Conservation (phyloP, 1,140 invertebrate species). For the Cydia fagiglandana region DNA sequence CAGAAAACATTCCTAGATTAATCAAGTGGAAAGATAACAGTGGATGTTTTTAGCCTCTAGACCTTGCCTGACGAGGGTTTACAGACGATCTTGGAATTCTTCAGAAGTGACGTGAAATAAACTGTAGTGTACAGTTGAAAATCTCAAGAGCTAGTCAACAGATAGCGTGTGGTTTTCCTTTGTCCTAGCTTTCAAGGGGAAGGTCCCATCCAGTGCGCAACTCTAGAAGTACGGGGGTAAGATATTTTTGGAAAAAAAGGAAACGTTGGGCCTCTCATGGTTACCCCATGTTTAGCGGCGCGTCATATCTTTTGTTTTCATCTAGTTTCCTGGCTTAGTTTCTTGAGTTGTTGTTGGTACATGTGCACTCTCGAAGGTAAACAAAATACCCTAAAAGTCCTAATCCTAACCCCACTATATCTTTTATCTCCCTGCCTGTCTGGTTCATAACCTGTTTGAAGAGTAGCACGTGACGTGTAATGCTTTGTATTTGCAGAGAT, state of each 20-base stretch:
- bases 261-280: too few species aligned
- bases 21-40: background rate
- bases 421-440: background rate
- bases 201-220: too few species aligned
- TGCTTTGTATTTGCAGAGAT: background rate
- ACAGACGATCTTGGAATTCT: conserved; percentile 3
- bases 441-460: background rate
- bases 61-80: background rate
- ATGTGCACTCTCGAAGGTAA: background rate
- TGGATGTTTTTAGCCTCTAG: background rate
- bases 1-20: background rate
- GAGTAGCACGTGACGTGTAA: background rate
- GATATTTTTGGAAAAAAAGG: too few species aligned
- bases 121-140: background rate
- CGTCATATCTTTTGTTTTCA: too few species aligned
- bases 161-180: conserved; percentile 3
- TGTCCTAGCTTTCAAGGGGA: too few species aligned
- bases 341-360: background rate
- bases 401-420: background rate
- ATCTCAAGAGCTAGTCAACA: background rate
- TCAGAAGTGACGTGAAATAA: background rate
- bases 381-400: background rate
- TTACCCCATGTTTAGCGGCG: too few species aligned
- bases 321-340: too few species aligned
- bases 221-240: too few species aligned